These are phyloP conservation scores for Forpus xanthops DNA, from an alignment of 2,797 vertebrate genomes.

Conservation along the genomic window DNA sequence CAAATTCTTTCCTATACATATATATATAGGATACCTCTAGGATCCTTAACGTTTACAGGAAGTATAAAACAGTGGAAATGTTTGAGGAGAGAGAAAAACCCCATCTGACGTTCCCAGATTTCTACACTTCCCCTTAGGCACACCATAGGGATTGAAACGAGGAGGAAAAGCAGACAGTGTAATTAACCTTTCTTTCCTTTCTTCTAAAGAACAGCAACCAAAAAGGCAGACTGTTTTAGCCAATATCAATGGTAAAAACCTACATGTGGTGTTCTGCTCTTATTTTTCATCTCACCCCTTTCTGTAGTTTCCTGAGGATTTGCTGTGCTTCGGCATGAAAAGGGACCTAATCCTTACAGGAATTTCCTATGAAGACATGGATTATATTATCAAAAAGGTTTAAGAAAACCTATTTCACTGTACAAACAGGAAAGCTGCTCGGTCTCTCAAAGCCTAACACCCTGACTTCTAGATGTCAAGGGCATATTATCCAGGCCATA, in stretches of 20 bases:
- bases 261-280: background rate
- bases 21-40: background rate
- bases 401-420: background rate
- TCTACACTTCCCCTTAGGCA: constrained; percentile 37
- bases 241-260: background rate
- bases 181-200: constrained; percentile 51
- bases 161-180: constrained; percentile 12
- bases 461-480: background rate
- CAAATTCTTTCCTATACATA: background rate
- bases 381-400: constrained; percentile 48
- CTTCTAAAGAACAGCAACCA: background rate
- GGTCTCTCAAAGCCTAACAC: background rate
- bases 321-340: constrained; percentile 28
- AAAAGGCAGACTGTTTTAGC: background rate
- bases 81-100: background rate
- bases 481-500: background rate
- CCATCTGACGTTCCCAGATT: background rate
- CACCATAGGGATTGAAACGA: constrained; percentile 21
- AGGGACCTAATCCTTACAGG: constrained; percentile 22
- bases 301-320: constrained; percentile 29
- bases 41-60: background rate
- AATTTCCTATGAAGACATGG: background rate
- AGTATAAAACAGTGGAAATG: background rate
- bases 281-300: background rate
- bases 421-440: background rate